phyloP scores from a whole-genome alignment of 2,113 vertebrate species.

The Apus apus region DNA sequence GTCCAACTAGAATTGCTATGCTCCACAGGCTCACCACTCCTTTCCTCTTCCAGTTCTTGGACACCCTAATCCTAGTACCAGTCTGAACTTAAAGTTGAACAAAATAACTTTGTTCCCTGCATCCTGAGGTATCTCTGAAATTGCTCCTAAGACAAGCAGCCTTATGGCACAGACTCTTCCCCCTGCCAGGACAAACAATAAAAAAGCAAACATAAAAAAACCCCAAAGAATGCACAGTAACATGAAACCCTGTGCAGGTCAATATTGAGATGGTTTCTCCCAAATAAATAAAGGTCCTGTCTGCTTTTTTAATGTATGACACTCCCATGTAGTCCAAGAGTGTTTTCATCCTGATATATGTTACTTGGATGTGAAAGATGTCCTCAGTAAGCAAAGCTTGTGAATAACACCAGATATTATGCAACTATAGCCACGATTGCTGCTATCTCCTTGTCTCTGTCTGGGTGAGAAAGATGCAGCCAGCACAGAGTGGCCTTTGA shows the following conservation, averaged over 20 bases:
- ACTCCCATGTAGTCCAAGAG: not conserved
- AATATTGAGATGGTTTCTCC: not conserved
- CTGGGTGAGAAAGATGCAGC: not conserved
- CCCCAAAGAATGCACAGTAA: not conserved
- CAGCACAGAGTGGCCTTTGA: not conserved
- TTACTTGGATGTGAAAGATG: not conserved
- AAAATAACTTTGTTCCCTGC: not conserved
- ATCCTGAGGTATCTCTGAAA: not conserved
- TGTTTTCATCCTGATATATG: not conserved
- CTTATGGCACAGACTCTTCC: not conserved
- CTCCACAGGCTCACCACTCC: fast-evolving
- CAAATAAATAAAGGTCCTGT: not conserved
- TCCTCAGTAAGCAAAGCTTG: not conserved
- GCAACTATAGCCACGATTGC: not conserved
- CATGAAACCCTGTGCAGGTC: not conserved
- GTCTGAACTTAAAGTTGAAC: not conserved
- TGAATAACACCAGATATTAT: not conserved
- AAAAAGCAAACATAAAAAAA: not conserved
- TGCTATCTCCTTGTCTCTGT: not conserved
- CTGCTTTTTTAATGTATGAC: not conserved
- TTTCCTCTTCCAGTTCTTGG: not conserved
- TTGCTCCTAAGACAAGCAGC: not conserved
- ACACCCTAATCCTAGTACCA: not conserved
- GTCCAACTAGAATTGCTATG: fast-evolving
- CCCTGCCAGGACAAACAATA: not conserved